Evolutionary conservation across 2,888 invertebrate species (phyloP), one percentile per base, ranked within the genome.

Genomic region (Lapara coniferarum): DNA sequence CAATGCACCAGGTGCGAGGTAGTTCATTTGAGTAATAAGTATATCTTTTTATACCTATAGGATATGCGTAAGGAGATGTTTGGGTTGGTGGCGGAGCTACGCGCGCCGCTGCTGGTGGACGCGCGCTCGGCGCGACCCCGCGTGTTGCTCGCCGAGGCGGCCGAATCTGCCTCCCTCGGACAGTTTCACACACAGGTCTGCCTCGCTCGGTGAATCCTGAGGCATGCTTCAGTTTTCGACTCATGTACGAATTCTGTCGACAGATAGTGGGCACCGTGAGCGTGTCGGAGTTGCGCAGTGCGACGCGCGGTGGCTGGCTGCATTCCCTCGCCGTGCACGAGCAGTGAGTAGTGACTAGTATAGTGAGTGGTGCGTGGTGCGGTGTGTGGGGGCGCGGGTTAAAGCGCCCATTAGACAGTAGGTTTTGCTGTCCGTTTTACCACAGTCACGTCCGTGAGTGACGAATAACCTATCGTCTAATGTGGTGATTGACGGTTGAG

Each of bases 61-160:
- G 79, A 77, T 30, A 71, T 87, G 95, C 68, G 95, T 94, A 81
- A 87, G 84, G 75, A 96, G 96, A 79, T 77, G 66, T 72, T 96
- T 94, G 96, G 92, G 5, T 75, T 83, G 58, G 89, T 89, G 75
- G 87, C 86, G 10, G 88, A 86, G 79, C 72, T 74, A 58, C 79
- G 77, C 71, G 84, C 83, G 10, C 78, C 78, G 14, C 77, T 80
- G 70, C 66, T 67, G 67, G 70, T 70, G 19, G 69, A 71, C 37
- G 74, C 81, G n/a, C 70, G 70, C 44, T 46, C 51, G 55, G 71
- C 67, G 10, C 52, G 69, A 19, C 71, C 75, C 55, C 74, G 72
- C 10, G 66, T 77, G 7, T 16, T 63, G 63, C 19, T 53, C 14
- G 57, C 57, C 13, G 75, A 69, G 10, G 57, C 10, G 16, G 55